A percentile compares a stretch with the other conserved stretches of the same genome.
phyloP scores from a whole-genome alignment of 2,797 vertebrate genomes.

The Enteromius fasciolatus region DNA sequence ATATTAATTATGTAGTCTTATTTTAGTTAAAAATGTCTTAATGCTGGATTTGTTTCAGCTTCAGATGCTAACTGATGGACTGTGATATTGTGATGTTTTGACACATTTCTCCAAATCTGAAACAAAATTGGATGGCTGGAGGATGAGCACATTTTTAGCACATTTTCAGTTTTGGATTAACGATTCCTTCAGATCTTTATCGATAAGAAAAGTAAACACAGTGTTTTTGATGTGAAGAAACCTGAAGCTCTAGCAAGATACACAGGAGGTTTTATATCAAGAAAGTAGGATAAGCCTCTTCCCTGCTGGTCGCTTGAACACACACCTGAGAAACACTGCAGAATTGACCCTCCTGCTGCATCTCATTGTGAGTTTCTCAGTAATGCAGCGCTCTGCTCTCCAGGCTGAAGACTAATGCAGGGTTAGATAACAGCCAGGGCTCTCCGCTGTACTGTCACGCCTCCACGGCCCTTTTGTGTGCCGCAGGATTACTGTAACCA shows the following conservation, averaged over 20 bases:
- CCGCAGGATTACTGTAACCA: conserved; percentile 29
- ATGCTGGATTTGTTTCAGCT: neutral
- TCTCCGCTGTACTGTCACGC: neutral
- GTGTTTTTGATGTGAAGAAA: neutral
- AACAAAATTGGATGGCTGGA: neutral
- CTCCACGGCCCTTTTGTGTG: conserved; percentile 6
- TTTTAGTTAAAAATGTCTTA: neutral
- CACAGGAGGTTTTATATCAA: neutral
- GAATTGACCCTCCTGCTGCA: conserved; percentile 7
- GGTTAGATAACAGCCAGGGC: conserved; percentile 25
- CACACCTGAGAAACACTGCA: conserved; percentile 21
- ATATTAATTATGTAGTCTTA: too few relatives aligned
- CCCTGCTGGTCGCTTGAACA: neutral
- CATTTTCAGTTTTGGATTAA: neutral
- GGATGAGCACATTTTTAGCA: too few relatives aligned
- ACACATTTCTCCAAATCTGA: neutral
- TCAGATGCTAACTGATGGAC: neutral
- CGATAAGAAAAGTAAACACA: neutral
- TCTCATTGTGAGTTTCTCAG: conserved; percentile 32
- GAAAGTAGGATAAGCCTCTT: neutral
- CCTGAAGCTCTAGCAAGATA: neutral
- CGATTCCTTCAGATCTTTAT: neutral
- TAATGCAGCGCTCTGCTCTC: conserved; percentile 3
- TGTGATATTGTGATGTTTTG: neutral
- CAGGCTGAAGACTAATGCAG: conserved; percentile 25